These are phyloP conservation scores for Gortyna flavago DNA, from an alignment of 2,888 invertebrate species.

Conservation along the genomic window DNA sequence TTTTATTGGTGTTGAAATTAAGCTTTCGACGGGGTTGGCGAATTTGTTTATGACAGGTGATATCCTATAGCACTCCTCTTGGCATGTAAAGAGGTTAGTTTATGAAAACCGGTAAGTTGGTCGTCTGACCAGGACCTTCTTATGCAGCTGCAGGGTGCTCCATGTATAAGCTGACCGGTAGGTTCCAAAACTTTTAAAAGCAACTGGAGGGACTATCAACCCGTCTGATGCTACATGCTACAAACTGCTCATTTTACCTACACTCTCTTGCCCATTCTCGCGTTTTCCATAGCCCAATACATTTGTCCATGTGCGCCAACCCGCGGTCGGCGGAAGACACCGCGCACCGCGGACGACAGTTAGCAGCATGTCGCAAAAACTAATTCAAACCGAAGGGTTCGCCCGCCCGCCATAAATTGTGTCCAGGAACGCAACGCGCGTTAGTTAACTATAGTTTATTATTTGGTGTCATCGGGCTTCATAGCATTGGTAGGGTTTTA, in stretches of 20 bases:
- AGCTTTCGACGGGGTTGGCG: neutral
- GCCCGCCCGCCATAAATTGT: constrained; percentile 78
- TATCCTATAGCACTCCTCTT: neutral
- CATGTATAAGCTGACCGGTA: neutral
- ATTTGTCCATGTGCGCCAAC: constrained; percentile 69
- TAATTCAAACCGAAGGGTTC: constrained; percentile 80
- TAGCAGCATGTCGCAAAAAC: constrained; percentile 82
- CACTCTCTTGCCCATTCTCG: constrained; percentile 26
- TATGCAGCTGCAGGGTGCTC: too few species aligned
- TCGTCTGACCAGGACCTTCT: neutral
- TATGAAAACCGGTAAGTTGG: neutral
- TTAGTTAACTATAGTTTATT: constrained; percentile 63
- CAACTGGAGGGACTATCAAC: too few species aligned
- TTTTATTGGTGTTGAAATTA: constrained; percentile 26
- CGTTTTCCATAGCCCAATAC: constrained; percentile 69
- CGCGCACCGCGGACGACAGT: constrained; percentile 63
- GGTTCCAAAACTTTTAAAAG: neutral
- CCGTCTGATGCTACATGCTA: too few species aligned
- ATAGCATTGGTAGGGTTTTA: constrained; percentile 8
- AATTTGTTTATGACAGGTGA: neutral
- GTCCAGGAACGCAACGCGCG: constrained; percentile 62
- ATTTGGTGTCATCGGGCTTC: constrained; percentile 47
- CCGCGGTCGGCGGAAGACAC: constrained; percentile 65
- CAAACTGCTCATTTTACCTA: neutral
- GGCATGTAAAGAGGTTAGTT: neutral